Evolutionary conservation across 2,113 vertebrate species (phyloP).

Genomic region (Pelobates fuscus): DNA sequence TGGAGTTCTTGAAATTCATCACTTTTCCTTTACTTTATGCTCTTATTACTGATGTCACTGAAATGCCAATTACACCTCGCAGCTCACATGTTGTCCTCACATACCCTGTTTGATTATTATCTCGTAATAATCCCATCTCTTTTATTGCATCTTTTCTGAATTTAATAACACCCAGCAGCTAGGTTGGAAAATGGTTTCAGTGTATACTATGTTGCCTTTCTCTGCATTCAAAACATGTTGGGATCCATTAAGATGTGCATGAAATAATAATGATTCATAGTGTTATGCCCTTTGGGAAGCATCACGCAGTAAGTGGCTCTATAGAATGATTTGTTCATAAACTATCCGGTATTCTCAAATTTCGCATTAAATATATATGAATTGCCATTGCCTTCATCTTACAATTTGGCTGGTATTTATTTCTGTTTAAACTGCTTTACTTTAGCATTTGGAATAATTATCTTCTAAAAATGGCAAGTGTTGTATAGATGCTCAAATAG

Average conservation of each 20-base stretch:
- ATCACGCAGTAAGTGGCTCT: neutral
- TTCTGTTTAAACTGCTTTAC: no score
- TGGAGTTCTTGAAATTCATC: no score
- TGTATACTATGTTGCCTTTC: conserved; percentile 19
- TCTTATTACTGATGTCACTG: neutral
- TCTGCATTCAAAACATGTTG: neutral
- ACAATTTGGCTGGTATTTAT: no score
- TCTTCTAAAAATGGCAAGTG: no score
- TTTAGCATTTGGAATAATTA: no score
- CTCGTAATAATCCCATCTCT: neutral
- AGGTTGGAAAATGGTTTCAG: conserved; percentile 25
- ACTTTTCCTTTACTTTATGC: neutral
- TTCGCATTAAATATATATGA: conserved; percentile 8
- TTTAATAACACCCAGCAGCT: conserved; percentile 39
- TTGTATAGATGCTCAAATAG: no score
- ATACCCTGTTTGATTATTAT: conserved; percentile 30
- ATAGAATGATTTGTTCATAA: neutral
- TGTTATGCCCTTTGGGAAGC: conserved; percentile 25
- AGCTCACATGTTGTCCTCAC: conserved; percentile 9
- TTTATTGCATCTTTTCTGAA: conserved; percentile 15
- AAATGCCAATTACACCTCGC: conserved; percentile 21
- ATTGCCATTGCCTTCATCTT: no score
- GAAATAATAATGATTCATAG: conserved; percentile 35
- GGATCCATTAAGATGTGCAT: conserved; percentile 36
- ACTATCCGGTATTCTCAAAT: neutral